A percentile compares a stretch with the other conserved stretches of the same genome.
Evolutionary conservation across 2,888 invertebrate species (phyloP).

Genomic region (Drosophila merina): DNA sequence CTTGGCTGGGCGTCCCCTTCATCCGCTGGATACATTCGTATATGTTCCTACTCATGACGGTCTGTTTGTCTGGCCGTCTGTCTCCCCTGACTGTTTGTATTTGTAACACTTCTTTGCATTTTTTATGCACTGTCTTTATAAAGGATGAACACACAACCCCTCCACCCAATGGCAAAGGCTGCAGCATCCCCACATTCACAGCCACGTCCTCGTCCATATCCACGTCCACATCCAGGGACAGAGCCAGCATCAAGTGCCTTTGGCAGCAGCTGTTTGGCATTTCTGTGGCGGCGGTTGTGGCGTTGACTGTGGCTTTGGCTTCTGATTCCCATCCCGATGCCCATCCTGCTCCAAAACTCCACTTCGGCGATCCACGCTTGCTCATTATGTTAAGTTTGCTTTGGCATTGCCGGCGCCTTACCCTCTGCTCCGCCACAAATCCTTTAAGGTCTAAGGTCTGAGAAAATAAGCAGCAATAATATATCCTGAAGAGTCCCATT

Average conservation of each 20-base stretch:
- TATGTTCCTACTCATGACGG: conserved; percentile 1
- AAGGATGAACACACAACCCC: conserved; percentile 44
- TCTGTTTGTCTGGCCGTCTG: conserved; percentile 26
- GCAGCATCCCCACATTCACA: conserved; percentile 27
- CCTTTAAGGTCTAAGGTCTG: conserved; percentile 1
- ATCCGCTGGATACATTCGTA: conserved; percentile 1
- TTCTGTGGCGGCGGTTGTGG: conserved; percentile 52
- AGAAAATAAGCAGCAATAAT: conserved; percentile 2
- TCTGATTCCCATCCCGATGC: conserved; percentile 17
- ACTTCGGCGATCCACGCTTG: conserved; percentile 34
- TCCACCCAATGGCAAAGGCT: conserved; percentile 15
- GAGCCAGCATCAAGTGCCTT: conserved; percentile 56
- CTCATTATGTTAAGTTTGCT: conserved; percentile 65
- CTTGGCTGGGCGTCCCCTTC: conserved; percentile 53
- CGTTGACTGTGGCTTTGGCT: conserved; percentile 36
- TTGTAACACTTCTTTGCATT: conserved; percentile 75
- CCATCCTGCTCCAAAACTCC: conserved; percentile 10
- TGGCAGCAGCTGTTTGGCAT: conserved; percentile 59
- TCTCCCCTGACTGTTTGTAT: conserved; percentile 63
- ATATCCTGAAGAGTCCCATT: not conserved
- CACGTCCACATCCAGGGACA: conserved; percentile 9
- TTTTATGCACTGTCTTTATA: conserved; percentile 63
- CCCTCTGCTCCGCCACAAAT: conserved; percentile 35
- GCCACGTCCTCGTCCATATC: conserved; percentile 2
- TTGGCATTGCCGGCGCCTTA: conserved; percentile 15